Evolutionary conservation across 2,113 vertebrate genomes (phyloP).

Genomic region (Gambusia affinis): DNA sequence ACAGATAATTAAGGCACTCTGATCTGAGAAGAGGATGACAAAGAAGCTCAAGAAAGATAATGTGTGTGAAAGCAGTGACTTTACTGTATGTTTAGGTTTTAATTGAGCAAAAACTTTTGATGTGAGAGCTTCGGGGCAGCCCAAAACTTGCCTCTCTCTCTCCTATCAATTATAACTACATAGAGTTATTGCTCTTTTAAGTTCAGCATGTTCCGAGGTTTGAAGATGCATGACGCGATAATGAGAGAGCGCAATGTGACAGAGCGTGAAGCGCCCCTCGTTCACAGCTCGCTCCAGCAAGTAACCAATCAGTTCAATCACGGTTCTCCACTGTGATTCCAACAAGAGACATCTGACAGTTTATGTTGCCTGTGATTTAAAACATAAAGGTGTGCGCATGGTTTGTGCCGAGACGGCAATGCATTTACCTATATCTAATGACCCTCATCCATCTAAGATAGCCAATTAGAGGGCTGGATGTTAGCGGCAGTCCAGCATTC

Average conservation of each 20-base stretch:
- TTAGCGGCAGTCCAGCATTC: slow-evolving; percentile 58
- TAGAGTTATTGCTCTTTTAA: slow-evolving; percentile 39
- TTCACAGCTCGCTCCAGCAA: slow-evolving; percentile 9
- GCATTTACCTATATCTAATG: slow-evolving; percentile 68
- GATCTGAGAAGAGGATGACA: slow-evolving; percentile 21
- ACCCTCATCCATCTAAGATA: slow-evolving; percentile 73
- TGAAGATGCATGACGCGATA: slow-evolving; percentile 43
- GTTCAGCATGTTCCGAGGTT: slow-evolving; percentile 16
- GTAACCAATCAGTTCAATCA: neutral
- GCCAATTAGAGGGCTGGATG: slow-evolving; percentile 75
- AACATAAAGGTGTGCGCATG: neutral
- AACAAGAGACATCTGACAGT: neutral
- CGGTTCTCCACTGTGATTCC: neutral
- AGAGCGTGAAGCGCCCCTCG: neutral
- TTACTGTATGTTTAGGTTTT: slow-evolving; percentile 23
- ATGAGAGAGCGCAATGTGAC: slow-evolving; percentile 21
- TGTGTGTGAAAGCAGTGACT: slow-evolving; percentile 26
- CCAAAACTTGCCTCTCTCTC: slow-evolving; percentile 22
- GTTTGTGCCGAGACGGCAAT: slow-evolving; percentile 40
- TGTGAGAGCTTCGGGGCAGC: slow-evolving; percentile 13
- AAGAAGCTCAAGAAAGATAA: slow-evolving; percentile 12
- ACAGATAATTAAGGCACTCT: slow-evolving; percentile 36
- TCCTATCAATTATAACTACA: slow-evolving; percentile 54
- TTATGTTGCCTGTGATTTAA: neutral
- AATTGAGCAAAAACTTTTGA: slow-evolving; percentile 62